These are phyloP conservation scores for Drosophila micromelanica DNA, from an alignment of 1,140 invertebrate genomes.

Conservation along the genomic window DNA sequence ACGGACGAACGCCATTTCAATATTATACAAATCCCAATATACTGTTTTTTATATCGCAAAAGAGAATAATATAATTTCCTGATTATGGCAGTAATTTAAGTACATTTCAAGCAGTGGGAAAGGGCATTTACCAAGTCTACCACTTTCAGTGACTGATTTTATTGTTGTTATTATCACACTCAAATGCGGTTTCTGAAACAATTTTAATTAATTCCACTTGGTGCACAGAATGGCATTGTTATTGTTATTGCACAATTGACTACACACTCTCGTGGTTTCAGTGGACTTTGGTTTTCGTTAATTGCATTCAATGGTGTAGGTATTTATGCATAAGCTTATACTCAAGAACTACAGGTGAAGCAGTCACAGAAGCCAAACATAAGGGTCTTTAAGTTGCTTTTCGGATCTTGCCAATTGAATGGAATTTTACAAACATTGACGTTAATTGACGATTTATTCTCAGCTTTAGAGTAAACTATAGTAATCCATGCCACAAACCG, in stretches of 20 bases:
- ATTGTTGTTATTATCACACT: neutral
- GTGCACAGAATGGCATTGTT: constrained; percentile 1
- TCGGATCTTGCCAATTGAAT: too few relatives aligned
- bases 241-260: constrained; percentile 25
- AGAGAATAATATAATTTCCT: too few relatives aligned
- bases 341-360: too few relatives aligned
- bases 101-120: neutral
- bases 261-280: constrained; percentile 2
- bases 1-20: too few relatives aligned
- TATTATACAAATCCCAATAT: too few relatives aligned
- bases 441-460: too few relatives aligned
- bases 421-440: too few relatives aligned
- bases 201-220: constrained; percentile 34
- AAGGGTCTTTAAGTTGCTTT: neutral
- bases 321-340: neutral
- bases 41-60: too few relatives aligned
- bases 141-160: neutral
- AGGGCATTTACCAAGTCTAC: neutral
- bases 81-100: too few relatives aligned
- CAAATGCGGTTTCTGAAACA: constrained; percentile 20
- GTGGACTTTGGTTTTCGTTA: constrained; percentile 2
- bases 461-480: too few relatives aligned
- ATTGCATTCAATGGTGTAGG: constrained; percentile 12
- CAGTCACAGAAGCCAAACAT: too few relatives aligned
- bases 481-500: constrained; percentile 17